A percentile compares a stretch with the other conserved stretches of the same genome.
phyloP scores from a whole-genome alignment of 2,888 invertebrate genomes.

The Ernsta delagoae region DNA sequence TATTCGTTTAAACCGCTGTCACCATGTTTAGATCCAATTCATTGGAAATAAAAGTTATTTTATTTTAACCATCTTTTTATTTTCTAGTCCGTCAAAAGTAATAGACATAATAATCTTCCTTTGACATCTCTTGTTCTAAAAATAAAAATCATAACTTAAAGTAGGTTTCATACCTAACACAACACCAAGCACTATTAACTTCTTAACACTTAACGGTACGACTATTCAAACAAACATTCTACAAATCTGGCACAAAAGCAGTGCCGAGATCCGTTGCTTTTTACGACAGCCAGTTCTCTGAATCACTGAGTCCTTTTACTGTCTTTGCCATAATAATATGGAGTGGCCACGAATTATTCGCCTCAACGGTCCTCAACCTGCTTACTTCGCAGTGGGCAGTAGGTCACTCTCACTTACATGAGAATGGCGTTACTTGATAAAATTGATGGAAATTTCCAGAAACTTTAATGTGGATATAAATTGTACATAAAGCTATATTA shows the following conservation, averaged over 20 bases:
- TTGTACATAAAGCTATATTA: not conserved
- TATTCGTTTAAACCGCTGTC: no score
- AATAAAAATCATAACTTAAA: no score
- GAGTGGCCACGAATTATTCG: conserved; percentile 6
- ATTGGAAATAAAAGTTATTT: no score
- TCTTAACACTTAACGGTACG: not conserved
- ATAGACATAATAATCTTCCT: no score
- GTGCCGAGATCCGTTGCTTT: conserved; percentile 40
- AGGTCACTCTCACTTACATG: conserved; percentile 20
- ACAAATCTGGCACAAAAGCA: conserved; percentile 3
- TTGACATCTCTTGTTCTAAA: no score
- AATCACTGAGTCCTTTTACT: conserved; percentile 40
- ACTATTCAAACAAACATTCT: not conserved
- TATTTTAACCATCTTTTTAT: no score
- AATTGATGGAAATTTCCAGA: not conserved
- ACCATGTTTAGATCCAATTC: no score
- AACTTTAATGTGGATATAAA: not conserved
- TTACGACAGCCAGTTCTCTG: conserved; percentile 38
- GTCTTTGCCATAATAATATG: conserved; percentile 8
- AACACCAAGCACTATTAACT: not conserved
- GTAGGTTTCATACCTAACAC: no score
- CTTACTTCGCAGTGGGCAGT: conserved; percentile 19
- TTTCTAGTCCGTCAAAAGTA: no score
- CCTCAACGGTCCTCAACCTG: no score
- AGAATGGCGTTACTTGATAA: not conserved